Evolutionary conservation across 2,797 vertebrate genomes (phyloP).

Genomic region (Thalassophryne amazonica): DNA sequence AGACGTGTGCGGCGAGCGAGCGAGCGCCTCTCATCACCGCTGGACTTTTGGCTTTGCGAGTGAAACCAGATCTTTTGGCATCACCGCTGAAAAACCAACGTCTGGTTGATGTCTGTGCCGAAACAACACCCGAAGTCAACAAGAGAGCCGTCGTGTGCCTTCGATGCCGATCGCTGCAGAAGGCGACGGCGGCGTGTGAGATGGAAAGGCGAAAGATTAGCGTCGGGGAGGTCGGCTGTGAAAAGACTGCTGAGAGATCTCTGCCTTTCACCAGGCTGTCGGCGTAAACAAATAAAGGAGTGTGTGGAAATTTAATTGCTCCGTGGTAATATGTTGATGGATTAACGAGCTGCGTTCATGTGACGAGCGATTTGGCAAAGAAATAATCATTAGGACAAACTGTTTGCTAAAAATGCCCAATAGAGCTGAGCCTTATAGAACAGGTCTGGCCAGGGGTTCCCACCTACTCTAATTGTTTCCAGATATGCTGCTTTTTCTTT

Average conservation of each 20-base stretch:
- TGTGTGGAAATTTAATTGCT: background rate
- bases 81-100: background rate
- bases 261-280: conserved; percentile 26
- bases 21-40: conserved; percentile 43
- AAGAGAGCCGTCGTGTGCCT: conserved; percentile 10
- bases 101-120: conserved; percentile 24
- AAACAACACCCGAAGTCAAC: conserved; percentile 46
- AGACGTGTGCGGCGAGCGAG: conserved; percentile 35
- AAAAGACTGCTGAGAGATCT: conserved; percentile 44
- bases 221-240: conserved; percentile 28
- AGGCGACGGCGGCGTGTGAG: conserved; percentile 31
- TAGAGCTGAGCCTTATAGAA: conserved; percentile 35
- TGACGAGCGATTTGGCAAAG: conserved; percentile 9
- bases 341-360: conserved; percentile 7
- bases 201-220: conserved; percentile 43
- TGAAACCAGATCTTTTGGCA: conserved; percentile 37
- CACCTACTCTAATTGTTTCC: conserved; percentile 69
- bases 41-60: conserved; percentile 28
- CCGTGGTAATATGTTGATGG: background rate
- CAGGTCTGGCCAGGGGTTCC: conserved; percentile 30
- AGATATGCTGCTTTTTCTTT: conserved; percentile 68
- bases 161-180: conserved; percentile 44
- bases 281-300: conserved; percentile 20
- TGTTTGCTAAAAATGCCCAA: conserved; percentile 24
- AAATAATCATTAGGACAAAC: conserved; percentile 17